Evolutionary conservation across 2,797 vertebrate species (phyloP).

Genomic region (Mycteria americana): DNA sequence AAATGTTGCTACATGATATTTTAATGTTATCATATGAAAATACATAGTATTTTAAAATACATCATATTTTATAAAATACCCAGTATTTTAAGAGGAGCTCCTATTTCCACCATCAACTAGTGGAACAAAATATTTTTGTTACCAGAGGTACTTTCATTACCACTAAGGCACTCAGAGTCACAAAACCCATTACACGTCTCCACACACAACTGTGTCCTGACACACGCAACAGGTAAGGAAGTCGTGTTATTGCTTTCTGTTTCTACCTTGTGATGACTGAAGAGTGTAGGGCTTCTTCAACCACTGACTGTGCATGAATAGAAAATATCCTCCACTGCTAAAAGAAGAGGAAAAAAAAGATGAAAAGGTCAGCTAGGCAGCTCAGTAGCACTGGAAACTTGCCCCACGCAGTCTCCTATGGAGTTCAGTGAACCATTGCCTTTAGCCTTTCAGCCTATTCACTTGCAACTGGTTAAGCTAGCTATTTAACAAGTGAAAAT

Average conservation of each 20-base stretch:
- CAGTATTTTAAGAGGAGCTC: neutral
- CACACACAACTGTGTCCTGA: neutral
- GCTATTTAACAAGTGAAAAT: conserved; percentile 15
- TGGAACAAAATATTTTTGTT: neutral
- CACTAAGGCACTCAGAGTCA: neutral
- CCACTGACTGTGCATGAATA: neutral
- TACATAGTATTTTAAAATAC: neutral
- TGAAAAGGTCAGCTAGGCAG: conserved; percentile 40
- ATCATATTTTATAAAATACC: neutral
- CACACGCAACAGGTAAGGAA: neutral
- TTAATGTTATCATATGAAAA: neutral
- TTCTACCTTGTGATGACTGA: neutral
- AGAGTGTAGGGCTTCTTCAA: conserved; percentile 36
- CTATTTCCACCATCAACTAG: neutral
- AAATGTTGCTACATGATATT: neutral
- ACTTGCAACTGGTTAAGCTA: neutral
- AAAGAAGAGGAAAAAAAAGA: neutral
- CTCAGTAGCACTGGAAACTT: conserved; percentile 42
- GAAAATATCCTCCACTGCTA: conserved; percentile 50
- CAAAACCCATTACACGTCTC: neutral
- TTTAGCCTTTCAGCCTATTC: neutral
- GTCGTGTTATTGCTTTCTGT: conserved; percentile 14
- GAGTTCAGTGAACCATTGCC: neutral
- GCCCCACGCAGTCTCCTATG: neutral
- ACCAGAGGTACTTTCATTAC: neutral